Base-by-base conservation (phyloP, 1,140 invertebrate genomes). In the Tigriopus japonicus region DNA sequence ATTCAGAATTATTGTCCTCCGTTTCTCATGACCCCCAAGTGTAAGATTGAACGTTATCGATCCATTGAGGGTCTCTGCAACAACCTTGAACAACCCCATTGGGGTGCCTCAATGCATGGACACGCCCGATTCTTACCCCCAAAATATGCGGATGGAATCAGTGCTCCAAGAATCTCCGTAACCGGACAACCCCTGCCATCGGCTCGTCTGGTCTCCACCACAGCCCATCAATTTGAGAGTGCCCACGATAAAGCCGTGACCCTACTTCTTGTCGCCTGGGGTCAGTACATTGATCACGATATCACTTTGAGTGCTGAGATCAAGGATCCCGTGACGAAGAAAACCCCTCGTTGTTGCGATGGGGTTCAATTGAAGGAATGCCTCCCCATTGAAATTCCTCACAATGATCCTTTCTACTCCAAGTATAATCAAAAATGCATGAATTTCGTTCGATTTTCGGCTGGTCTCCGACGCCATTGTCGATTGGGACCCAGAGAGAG, bases 231-330 rank as follows among this genome's bases (percentile, higher is more conserved):
- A 17, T 87, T 92, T 66, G 85, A 90, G 63, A 87, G 87, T 24
- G 88, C 81, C 74, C 87, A 92, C 67, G 87, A 92, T 71, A 87
- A 92, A 69, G 87, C 87, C n/a, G 86, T 87, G 49, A 91, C 87
- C 14, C 85, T 90, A 63, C 87, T 92, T 82, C 80, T 91, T 43
- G 88, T 92, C 62, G 86, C 87, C 55, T 91, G 87, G 87, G 88
- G 87, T 66, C 89, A 93, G 73, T 90, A 92, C 71, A 87, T 92
- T 79, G 89, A 92, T 71, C 89, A 93, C 73, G 89, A 93, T 69
- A 85, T 89, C 65, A 92, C 87, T 0, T 76, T 92, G 10, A 90
- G 86, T 55, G 87, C 79, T 28, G 74, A 75, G 63, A 76, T 74
- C 35, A 74, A 49, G 73, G 73, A 72, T 43, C 68, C 69, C 1